A percentile compares a stretch with the other conserved stretches of the same genome.
phyloP scores from a whole-genome alignment of 2,113 vertebrate species.

The Cynoglossus semilaevis region DNA sequence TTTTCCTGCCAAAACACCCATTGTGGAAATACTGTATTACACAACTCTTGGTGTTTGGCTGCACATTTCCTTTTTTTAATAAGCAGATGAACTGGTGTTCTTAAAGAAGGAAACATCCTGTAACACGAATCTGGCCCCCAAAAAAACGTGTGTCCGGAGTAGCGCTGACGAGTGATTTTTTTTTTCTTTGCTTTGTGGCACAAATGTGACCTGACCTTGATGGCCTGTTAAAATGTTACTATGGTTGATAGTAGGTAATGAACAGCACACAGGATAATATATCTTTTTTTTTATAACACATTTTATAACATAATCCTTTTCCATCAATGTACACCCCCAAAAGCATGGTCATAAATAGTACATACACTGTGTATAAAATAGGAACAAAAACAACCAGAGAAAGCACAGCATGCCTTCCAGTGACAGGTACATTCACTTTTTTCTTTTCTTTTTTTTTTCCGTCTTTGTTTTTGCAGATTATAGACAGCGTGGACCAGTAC shows the following conservation, averaged over 20 bases:
- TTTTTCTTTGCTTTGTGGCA: constrained; percentile 33
- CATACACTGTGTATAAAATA: constrained; percentile 78
- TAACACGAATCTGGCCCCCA: constrained; percentile 79
- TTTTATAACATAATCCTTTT: constrained; percentile 79
- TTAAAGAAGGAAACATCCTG: constrained; percentile 57
- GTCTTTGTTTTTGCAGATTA: constrained; percentile 23
- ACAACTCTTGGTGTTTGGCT: constrained; percentile 49
- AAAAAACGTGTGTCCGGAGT: constrained; percentile 65
- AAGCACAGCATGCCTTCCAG: constrained; percentile 76
- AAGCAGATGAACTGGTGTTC: constrained; percentile 73
- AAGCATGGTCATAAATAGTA: constrained; percentile 84
- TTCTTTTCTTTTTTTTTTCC: constrained; percentile 27
- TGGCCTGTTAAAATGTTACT: constrained; percentile 66
- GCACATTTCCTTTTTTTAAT: constrained; percentile 84
- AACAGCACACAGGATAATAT: constrained; percentile 83
- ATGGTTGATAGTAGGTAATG: constrained; percentile 68
- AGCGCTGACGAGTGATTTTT: constrained; percentile 43
- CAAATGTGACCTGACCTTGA: constrained; percentile 50
- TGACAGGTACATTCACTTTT: constrained; percentile 80
- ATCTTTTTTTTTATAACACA: constrained; percentile 82
- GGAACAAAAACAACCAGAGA: constrained; percentile 61
- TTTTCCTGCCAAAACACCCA: not conserved
- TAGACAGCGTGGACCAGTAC: constrained; percentile 37
- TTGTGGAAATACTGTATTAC: constrained; percentile 21
- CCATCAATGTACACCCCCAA: constrained; percentile 79